Conservation (phyloP, 1,140 invertebrate species). For the Monochamus saltuarius region DNA sequence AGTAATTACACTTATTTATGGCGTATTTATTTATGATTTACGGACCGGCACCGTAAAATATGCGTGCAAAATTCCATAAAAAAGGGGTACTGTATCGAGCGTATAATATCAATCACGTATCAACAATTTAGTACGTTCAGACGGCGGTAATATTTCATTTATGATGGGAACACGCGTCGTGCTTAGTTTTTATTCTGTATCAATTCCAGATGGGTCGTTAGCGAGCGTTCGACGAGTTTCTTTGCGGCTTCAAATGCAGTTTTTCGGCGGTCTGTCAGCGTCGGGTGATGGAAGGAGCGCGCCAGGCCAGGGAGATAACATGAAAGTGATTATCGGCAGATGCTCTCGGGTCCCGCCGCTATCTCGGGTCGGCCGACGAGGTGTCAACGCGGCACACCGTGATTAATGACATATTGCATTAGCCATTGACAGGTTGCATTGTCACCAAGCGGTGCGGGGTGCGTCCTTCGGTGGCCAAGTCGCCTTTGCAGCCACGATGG, state of each 20-base stretch:
- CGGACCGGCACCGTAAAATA: too few relatives aligned
- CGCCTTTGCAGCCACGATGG: too few relatives aligned
- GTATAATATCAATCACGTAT: slow-evolving; percentile 14
- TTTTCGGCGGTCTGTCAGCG: slow-evolving; percentile 28
- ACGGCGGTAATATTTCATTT: slow-evolving; percentile 16
- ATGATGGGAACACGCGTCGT: slow-evolving; percentile 16
- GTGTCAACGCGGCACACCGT: slow-evolving; percentile 28
- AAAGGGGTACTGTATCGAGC: too few relatives aligned
- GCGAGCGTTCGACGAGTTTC: slow-evolving; percentile 6
- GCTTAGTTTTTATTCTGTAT: slow-evolving; percentile 16
- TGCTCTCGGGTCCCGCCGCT: slow-evolving; percentile 22
- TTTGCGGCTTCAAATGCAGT: slow-evolving; percentile 19
- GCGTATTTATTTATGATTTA: too few relatives aligned
- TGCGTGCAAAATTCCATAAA: too few relatives aligned
- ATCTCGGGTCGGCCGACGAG: slow-evolving; percentile 26
- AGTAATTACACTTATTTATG: too few relatives aligned
- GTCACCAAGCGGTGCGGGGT: slow-evolving; percentile 19
- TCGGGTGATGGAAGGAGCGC: slow-evolving; percentile 16
- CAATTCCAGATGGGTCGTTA: slow-evolving; percentile 20
- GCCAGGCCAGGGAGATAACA: slow-evolving; percentile 20
- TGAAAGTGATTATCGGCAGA: slow-evolving; percentile 32
- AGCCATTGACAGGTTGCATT: slow-evolving; percentile 35
- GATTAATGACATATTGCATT: slow-evolving; percentile 38
- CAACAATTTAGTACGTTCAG: slow-evolving; percentile 13
- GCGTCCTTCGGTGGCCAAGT: too few relatives aligned